Evolutionary conservation across 2,113 vertebrate genomes (phyloP).

Genomic region (Rostratula benghalensis): DNA sequence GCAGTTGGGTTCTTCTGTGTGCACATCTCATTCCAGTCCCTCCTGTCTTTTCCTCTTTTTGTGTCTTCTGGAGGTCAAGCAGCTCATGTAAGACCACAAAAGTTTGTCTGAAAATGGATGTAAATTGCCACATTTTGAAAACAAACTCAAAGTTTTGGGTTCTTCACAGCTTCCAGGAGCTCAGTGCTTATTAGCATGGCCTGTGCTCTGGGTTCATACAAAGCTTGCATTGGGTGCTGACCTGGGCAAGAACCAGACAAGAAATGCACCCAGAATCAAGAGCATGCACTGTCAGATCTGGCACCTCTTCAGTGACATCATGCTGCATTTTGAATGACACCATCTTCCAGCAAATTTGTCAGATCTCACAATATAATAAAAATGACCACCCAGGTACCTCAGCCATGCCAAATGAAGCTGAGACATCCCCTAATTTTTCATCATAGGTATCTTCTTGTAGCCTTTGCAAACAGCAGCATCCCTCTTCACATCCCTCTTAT

Average conservation of each 20-base stretch:
- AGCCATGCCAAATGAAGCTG: background rate
- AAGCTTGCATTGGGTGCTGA: background rate
- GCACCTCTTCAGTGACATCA: background rate
- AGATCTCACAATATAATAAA: background rate
- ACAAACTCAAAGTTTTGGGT: background rate
- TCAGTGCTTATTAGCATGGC: background rate
- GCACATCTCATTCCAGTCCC: background rate
- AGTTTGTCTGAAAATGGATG: background rate
- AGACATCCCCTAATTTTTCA: background rate
- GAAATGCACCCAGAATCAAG: background rate
- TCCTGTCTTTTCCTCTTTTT: background rate
- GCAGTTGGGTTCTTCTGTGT: background rate
- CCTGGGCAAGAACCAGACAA: background rate
- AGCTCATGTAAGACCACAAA: background rate
- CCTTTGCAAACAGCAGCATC: background rate
- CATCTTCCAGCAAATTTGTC: background rate
- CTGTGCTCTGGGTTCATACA: background rate
- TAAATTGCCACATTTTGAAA: background rate
- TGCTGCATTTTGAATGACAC: background rate
- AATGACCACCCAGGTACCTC: background rate
- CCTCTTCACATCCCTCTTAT: background rate
- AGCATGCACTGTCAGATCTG: background rate
- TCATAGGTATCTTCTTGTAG: background rate
- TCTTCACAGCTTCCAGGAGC: background rate
- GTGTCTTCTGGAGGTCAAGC: background rate